Conservation (phyloP, 2,797 vertebrate species). For the Acanthurus leucopareius region DNA sequence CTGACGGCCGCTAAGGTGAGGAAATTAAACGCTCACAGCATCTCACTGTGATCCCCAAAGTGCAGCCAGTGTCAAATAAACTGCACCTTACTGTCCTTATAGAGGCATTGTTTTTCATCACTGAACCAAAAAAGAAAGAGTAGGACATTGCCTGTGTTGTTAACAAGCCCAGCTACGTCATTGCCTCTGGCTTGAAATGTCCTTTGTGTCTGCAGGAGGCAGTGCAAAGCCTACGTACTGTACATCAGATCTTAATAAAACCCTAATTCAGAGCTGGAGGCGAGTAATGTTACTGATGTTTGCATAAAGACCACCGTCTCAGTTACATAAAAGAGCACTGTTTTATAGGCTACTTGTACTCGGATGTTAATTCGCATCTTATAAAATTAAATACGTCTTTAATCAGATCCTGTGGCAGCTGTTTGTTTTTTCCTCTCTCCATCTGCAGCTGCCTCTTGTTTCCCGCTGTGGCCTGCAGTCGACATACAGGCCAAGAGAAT, state of each 20-base stretch:
- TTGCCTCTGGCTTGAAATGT: conserved; percentile 70
- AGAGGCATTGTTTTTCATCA: conserved; percentile 49
- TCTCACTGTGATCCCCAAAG: conserved; percentile 40
- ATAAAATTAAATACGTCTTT: background rate
- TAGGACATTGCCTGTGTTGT: conserved; percentile 73
- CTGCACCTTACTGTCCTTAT: conserved; percentile 37
- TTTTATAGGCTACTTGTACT: background rate
- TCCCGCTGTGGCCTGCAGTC: background rate
- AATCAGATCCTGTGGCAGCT: background rate
- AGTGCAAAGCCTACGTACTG: conserved; percentile 38
- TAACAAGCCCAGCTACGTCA: conserved; percentile 66
- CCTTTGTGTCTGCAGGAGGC: conserved; percentile 63
- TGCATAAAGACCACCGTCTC: conserved; percentile 34
- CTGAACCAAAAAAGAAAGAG: conserved; percentile 45
- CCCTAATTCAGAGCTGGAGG: conserved; percentile 46
- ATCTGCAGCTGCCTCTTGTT: background rate
- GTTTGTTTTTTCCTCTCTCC: background rate
- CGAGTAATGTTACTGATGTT: conserved; percentile 32
- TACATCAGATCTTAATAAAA: conserved; percentile 40
- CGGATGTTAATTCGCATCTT: background rate
- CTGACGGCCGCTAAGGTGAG: conserved; percentile 59
- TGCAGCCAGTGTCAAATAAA: conserved; percentile 60
- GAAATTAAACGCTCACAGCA: conserved; percentile 69
- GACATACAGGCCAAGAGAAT: background rate
- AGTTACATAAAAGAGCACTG: conserved; percentile 5